Conservation (phyloP, 2,113 vertebrate species). For the Dasyurus viverrinus region DNA sequence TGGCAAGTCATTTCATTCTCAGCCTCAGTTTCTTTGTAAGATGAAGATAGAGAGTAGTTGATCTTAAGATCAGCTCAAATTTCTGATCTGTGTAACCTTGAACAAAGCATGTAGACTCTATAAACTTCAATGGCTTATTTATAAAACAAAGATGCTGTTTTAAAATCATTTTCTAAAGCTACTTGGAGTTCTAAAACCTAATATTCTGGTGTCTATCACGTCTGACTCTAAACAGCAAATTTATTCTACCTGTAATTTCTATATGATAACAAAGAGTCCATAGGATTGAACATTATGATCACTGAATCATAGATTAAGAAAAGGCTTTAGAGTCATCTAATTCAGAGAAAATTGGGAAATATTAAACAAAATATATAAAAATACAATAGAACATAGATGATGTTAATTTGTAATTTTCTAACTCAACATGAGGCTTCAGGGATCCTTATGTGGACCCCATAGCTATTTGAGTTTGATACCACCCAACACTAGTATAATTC, state of each 20-base stretch:
- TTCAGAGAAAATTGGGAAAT: background rate
- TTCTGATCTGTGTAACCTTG: background rate
- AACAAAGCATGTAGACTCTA: background rate
- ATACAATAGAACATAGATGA: background rate
- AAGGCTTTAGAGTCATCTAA: background rate
- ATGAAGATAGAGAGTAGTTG: background rate
- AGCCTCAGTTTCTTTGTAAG: background rate
- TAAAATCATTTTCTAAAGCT: background rate
- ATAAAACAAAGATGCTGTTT: background rate
- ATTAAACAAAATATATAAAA: background rate
- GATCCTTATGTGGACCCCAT: background rate
- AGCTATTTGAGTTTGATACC: background rate
- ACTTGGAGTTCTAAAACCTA: background rate
- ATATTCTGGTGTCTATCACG: background rate
- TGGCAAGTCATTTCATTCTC: background rate
- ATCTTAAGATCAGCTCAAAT: background rate
- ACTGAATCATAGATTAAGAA: background rate
- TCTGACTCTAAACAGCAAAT: background rate
- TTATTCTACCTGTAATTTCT: background rate
- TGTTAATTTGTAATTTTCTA: background rate
- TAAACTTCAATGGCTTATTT: background rate
- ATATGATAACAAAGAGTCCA: background rate
- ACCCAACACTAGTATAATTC: background rate
- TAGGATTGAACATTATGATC: background rate
- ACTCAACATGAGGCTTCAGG: background rate